Base-by-base conservation (phyloP, 2,797 vertebrate species). In the Ceryle rudis region DNA sequence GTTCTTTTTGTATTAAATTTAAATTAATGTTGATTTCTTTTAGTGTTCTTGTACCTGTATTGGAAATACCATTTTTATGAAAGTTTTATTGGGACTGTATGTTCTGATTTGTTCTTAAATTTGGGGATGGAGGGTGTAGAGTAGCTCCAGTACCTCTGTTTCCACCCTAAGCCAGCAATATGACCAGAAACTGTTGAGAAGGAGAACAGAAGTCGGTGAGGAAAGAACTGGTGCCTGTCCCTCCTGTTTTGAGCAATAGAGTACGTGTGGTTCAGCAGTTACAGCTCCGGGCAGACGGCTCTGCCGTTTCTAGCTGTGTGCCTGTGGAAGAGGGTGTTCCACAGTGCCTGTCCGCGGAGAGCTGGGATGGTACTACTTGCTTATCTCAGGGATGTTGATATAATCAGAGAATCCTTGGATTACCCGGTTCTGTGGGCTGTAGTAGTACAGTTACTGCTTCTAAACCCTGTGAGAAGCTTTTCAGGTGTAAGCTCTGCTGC, bases 11-110 rank as follows among this genome's bases (percentile, higher is more conserved):
- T 85, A 81, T 75, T 87, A 70, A 88, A 75, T 62, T 41, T 72
- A 90, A 95, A 81, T 95, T 62, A 77, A 83, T 74, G 42, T 69
- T 93, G 42, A 95, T 49, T 91, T 61, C 41, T 92, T 93, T 51
- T 65, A 81, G 14, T 94, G 33, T 89, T 91, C 64, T 52, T 94
- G 52, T 80, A 94, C 62, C n/a, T 69, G 55, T 47, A 18, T 73
- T 65, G 57, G 29, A 91, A 86, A 84, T 42, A 37, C 17, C 23
- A 7, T 72, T 14, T 67, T 81, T 31, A 47, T 72, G 41, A 25
- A 35, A 80, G 19, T 75, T 87, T 11, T 80, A 3, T 82, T 91
- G 66, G 18, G 47, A 70, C 71, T 23, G 3, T 51, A 8, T 44
- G 12, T 92, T 87, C 57, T 73, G 11, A 21, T 70, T 51, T 79